Percentiles rank a stretch among this genome's conserved stretches.
phyloP scores from a whole-genome alignment of 2,113 vertebrate genomes.

The Labeo catla region DNA sequence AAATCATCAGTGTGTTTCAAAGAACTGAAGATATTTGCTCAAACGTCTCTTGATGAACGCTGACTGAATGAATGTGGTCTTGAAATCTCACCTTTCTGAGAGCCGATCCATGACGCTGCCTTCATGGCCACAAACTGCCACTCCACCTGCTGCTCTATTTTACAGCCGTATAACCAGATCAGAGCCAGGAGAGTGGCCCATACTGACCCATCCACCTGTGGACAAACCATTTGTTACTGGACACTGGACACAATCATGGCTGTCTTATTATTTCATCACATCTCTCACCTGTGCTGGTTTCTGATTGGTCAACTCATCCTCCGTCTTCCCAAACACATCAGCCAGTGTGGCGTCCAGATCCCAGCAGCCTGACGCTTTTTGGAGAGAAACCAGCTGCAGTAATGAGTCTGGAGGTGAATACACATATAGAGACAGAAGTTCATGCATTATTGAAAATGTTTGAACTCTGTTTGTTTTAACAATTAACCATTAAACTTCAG shows the following conservation, averaged over 20 bases:
- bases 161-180: too few species aligned
- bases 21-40: slow-evolving; percentile 41
- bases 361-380: slow-evolving; percentile 76
- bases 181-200: too few species aligned
- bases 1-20: background rate
- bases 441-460: too few species aligned
- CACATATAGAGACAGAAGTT: too few species aligned
- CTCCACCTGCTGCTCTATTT: slow-evolving; percentile 66
- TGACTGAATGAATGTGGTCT: too few species aligned
- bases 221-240: background rate
- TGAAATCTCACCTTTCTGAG: too few species aligned
- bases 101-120: slow-evolving; percentile 61
- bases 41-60: too few species aligned
- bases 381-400: slow-evolving; percentile 67
- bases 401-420: slow-evolving; percentile 24
- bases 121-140: slow-evolving; percentile 75
- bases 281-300: slow-evolving; percentile 61
- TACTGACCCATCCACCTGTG: too few species aligned
- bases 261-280: slow-evolving; percentile 58
- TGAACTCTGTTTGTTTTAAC: too few species aligned
- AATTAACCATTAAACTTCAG: too few species aligned
- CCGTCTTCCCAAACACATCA: slow-evolving; percentile 54
- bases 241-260: slow-evolving; percentile 7
- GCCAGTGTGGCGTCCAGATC: slow-evolving; percentile 59
- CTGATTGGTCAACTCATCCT: slow-evolving; percentile 54